Evolutionary conservation across 2,113 vertebrate species (phyloP).

Genomic region (Athene cunicularia): DNA sequence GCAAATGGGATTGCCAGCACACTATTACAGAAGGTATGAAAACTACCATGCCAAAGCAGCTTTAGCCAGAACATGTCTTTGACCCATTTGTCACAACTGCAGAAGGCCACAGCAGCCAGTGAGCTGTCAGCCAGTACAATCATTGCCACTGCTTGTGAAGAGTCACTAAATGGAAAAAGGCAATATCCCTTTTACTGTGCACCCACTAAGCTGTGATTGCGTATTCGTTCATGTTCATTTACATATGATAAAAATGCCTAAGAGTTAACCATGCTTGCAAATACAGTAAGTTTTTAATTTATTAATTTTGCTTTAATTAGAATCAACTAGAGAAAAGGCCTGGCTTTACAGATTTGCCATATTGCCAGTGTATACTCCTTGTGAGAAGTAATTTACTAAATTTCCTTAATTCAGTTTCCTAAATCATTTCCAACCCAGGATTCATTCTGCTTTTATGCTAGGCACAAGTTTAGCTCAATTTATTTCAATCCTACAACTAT

Average conservation of each 20-base stretch:
- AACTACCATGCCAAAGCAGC: not conserved
- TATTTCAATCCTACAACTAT: not conserved
- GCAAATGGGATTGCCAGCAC: not conserved
- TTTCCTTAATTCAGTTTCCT: not conserved
- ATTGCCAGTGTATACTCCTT: not conserved
- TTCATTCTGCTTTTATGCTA: not conserved
- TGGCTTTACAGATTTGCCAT: not conserved
- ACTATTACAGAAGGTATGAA: not conserved
- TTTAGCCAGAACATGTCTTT: not conserved
- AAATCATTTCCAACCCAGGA: not conserved
- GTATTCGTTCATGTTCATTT: not conserved
- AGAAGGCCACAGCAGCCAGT: not conserved
- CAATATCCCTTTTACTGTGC: not conserved
- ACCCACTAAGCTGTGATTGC: not conserved
- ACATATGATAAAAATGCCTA: not conserved
- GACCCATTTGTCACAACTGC: not conserved
- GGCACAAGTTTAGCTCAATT: not conserved
- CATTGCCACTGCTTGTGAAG: not conserved
- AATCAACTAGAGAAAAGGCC: not conserved
- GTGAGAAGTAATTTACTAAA: not conserved
- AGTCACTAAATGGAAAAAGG: not conserved
- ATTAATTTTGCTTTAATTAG: not conserved
- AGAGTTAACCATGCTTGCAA: not conserved
- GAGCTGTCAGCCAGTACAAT: not conserved
- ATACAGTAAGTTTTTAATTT: not conserved